A percentile compares a stretch with the other conserved stretches of the same genome.
Evolutionary conservation across 2,113 vertebrate genomes (phyloP).

Genomic region (Glaucidium brasilianum): DNA sequence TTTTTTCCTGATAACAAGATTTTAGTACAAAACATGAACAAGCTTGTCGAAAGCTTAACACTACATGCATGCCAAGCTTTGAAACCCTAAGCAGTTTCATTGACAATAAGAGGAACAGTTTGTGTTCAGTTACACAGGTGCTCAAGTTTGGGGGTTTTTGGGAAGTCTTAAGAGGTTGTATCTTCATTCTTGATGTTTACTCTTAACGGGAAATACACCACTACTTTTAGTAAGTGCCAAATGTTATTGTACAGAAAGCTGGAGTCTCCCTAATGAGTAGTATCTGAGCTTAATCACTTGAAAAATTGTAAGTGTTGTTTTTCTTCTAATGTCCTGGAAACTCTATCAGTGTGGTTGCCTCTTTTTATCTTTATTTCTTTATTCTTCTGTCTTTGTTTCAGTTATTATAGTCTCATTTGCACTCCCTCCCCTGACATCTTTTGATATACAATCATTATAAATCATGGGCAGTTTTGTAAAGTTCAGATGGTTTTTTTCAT

Average conservation of each 20-base stretch:
- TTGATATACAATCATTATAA: neutral
- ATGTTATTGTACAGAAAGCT: neutral
- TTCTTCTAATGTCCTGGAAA: neutral
- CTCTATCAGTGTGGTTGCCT: neutral
- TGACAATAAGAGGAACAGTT: neutral
- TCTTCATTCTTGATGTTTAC: neutral
- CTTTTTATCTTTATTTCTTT: constrained; percentile 12
- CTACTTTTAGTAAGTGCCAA: neutral
- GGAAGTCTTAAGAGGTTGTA: neutral
- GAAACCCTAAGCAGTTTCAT: neutral
- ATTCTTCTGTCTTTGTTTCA: neutral
- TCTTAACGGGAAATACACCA: neutral
- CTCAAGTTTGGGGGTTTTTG: neutral
- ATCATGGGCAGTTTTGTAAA: neutral
- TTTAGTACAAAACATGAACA: neutral
- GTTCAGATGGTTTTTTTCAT: neutral
- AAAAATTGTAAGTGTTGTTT: neutral
- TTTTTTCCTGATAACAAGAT: neutral
- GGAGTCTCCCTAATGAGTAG: neutral
- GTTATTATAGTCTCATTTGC: neutral
- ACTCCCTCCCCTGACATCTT: neutral
- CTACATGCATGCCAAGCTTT: neutral
- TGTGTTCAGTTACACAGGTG: neutral
- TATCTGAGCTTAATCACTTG: neutral
- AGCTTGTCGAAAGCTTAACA: neutral